phyloP scores from a whole-genome alignment of 2,888 invertebrate species.

The Torymus texanus region DNA sequence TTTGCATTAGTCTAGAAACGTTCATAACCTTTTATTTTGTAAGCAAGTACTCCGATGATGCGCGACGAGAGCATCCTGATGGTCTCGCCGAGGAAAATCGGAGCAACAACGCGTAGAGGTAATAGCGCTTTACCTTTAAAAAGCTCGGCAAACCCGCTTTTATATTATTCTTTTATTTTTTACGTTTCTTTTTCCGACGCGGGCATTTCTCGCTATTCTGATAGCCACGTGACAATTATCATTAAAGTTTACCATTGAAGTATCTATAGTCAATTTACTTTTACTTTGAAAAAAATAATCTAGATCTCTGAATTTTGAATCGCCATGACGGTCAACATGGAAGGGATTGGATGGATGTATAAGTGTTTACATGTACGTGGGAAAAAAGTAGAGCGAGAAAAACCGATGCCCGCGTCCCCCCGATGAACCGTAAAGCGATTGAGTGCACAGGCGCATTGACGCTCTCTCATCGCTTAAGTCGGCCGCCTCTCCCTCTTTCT shows the following conservation, averaged over 20 bases:
- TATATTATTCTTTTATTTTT: constrained; percentile 18
- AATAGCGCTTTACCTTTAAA: constrained; percentile 37
- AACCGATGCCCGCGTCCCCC: constrained; percentile 53
- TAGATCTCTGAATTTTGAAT: constrained; percentile 39
- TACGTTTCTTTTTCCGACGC: constrained; percentile 6
- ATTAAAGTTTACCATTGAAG: constrained; percentile 29
- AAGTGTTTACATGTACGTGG: constrained; percentile 18
- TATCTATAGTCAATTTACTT: constrained; percentile 23
- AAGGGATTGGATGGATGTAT: constrained; percentile 40
- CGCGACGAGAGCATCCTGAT: constrained; percentile 56
- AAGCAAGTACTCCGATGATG: constrained; percentile 43
- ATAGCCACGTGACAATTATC: not conserved
- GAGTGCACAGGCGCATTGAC: constrained; percentile 53
- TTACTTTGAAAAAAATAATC: constrained; percentile 39
- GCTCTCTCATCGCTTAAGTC: constrained; percentile 41
- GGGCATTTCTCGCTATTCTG: constrained; percentile 31
- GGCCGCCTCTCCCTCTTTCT: constrained; percentile 14
- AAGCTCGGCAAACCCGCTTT: constrained; percentile 40
- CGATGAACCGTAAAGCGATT: constrained; percentile 56
- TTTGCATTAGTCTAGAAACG: constrained; percentile 47
- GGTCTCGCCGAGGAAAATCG: constrained; percentile 53
- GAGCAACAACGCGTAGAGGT: constrained; percentile 24
- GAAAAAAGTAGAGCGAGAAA: constrained; percentile 56
- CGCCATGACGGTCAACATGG: constrained; percentile 27
- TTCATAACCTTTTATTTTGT: constrained; percentile 39